These are phyloP conservation scores for Odontocerum albicorne DNA, from an alignment of 2,888 invertebrate species.

Conservation along the genomic window DNA sequence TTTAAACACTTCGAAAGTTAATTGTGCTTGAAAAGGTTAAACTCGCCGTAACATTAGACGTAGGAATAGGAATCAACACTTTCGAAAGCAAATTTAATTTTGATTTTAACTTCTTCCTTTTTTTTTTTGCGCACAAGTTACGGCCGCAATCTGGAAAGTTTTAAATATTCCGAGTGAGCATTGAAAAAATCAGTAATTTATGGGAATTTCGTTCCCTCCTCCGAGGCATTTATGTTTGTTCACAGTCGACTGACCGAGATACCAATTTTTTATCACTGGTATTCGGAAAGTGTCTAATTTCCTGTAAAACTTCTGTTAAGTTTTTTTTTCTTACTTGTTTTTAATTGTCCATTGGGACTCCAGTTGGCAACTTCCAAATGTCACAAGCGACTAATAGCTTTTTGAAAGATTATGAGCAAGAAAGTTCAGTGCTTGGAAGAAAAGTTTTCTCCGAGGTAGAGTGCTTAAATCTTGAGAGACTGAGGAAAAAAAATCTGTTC, in stretches of 20 bases:
- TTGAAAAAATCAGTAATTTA: neutral
- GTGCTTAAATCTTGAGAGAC: too few relatives aligned
- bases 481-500: too few relatives aligned
- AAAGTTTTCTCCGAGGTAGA: constrained; percentile 1
- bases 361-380: constrained; percentile 15
- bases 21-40: too few relatives aligned
- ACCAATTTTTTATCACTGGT: constrained; percentile 6
- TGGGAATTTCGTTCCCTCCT: neutral
- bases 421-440: constrained; percentile 7
- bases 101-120: neutral
- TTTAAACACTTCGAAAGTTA: too few relatives aligned
- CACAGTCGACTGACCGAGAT: constrained; percentile 4
- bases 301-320: constrained; percentile 7
- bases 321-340: constrained; percentile 20
- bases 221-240: neutral
- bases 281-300: constrained; percentile 18
- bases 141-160: neutral
- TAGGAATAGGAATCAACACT: too few relatives aligned
- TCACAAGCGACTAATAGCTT: constrained; percentile 24
- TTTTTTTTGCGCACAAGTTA: neutral
- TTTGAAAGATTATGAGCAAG: constrained; percentile 19
- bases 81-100: neutral
- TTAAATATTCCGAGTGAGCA: neutral
- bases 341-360: constrained; percentile 21
- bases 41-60: too few relatives aligned